phyloP scores from a whole-genome alignment of 1,140 invertebrate genomes.

The Contarinia nasturtii region DNA sequence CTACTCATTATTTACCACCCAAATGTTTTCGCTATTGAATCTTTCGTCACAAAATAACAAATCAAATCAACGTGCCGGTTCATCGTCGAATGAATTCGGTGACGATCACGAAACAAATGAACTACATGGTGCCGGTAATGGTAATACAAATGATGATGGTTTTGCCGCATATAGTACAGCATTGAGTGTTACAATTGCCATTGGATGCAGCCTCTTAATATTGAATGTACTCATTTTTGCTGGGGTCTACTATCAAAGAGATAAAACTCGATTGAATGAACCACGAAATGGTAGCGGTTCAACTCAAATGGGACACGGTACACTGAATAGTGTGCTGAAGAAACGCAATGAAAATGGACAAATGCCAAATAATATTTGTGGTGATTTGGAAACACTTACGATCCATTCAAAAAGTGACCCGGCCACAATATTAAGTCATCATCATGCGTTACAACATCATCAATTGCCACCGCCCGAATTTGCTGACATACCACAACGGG shows the following conservation, averaged over 20 bases:
- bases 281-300: constrained; percentile 21
- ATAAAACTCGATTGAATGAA: constrained; percentile 52
- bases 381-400: constrained; percentile 47
- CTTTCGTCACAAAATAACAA: constrained; percentile 19
- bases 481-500: constrained; percentile 48
- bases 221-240: constrained; percentile 75
- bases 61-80: constrained; percentile 9
- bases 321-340: constrained; percentile 31
- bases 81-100: constrained; percentile 7
- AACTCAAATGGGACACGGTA: constrained; percentile 21
- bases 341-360: constrained; percentile 63
- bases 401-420: constrained; percentile 45
- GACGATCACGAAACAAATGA: constrained; percentile 20
- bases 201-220: constrained; percentile 69
- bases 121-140: constrained; percentile 25
- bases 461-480: constrained; percentile 59
- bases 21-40: constrained; percentile 21
- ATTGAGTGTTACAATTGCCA: constrained; percentile 68
- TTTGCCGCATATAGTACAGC: constrained; percentile 69
- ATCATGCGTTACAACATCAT: constrained; percentile 49
- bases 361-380: constrained; percentile 67
- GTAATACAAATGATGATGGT: constrained; percentile 53
- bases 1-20: constrained; percentile 21
- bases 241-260: constrained; percentile 68
- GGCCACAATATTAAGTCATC: constrained; percentile 41